phyloP scores from a whole-genome alignment of 2,113 vertebrate genomes.

The Megaceryle torquata region DNA sequence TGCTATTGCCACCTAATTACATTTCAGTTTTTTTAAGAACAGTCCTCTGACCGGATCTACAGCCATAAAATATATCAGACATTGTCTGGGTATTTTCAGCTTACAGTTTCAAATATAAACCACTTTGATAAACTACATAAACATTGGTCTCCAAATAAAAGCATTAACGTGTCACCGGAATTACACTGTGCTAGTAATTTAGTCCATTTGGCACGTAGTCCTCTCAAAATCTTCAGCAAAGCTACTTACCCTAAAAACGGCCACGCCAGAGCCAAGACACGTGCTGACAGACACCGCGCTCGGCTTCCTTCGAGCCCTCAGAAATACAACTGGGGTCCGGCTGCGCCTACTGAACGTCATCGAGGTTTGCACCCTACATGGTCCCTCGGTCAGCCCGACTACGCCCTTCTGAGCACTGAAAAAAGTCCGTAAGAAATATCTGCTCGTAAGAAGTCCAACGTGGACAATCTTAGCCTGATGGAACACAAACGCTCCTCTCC shows the following conservation, averaged over 20 bases:
- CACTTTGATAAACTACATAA: neutral
- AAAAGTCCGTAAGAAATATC: fast-evolving
- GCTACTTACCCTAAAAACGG: slow-evolving; percentile 13
- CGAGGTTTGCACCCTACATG: fast-evolving
- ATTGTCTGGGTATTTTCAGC: neutral
- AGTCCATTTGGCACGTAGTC: neutral
- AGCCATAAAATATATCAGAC: neutral
- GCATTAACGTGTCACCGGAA: neutral
- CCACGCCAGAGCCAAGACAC: neutral
- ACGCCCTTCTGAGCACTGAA: neutral
- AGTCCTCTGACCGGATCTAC: neutral
- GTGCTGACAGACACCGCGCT: neutral
- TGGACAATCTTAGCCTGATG: neutral
- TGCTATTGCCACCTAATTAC: neutral
- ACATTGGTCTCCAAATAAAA: neutral
- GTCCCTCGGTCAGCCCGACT: neutral
- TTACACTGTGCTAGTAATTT: neutral
- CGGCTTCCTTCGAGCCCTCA: neutral
- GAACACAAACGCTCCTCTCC: neutral
- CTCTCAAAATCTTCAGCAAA: slow-evolving; percentile 23
- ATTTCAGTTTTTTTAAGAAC: neutral
- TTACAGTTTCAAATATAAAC: neutral
- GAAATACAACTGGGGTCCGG: neutral
- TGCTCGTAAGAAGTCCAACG: fast-evolving
- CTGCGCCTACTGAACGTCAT: fast-evolving